A percentile compares a stretch with the other conserved stretches of the same genome.
phyloP scores from a whole-genome alignment of 2,888 invertebrate species.

The Rhyacophila evoluta region DNA sequence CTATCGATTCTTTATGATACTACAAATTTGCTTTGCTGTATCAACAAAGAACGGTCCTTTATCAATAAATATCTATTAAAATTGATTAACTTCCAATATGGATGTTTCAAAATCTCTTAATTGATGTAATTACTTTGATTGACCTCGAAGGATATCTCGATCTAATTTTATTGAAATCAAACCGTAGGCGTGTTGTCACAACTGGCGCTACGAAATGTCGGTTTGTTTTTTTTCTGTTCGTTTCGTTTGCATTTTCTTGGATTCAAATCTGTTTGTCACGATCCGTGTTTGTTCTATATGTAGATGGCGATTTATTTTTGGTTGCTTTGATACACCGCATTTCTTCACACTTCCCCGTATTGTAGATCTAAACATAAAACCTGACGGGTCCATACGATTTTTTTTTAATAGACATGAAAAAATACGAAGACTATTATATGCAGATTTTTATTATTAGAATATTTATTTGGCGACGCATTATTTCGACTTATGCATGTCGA shows the following conservation, averaged over 20 bases:
- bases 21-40: too few relatives aligned
- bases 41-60: too few relatives aligned
- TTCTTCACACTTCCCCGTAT: background rate
- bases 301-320: background rate
- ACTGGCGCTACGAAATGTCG: background rate
- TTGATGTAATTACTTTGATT: background rate
- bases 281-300: background rate
- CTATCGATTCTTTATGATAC: too few relatives aligned
- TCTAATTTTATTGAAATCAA: background rate
- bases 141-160: background rate
- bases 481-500: too few relatives aligned
- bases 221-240: background rate
- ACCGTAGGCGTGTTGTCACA: background rate
- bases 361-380: too few relatives aligned
- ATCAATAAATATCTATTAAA: background rate
- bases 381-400: too few relatives aligned
- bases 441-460: too few relatives aligned
- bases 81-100: background rate
- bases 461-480: too few relatives aligned
- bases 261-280: background rate
- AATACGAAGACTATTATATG: too few relatives aligned
- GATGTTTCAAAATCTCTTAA: background rate
- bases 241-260: slow-evolving; percentile 4
- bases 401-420: too few relatives aligned
- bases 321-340: background rate